Conservation (phyloP, 2,113 vertebrate species). For the Ahaetulla prasina region DNA sequence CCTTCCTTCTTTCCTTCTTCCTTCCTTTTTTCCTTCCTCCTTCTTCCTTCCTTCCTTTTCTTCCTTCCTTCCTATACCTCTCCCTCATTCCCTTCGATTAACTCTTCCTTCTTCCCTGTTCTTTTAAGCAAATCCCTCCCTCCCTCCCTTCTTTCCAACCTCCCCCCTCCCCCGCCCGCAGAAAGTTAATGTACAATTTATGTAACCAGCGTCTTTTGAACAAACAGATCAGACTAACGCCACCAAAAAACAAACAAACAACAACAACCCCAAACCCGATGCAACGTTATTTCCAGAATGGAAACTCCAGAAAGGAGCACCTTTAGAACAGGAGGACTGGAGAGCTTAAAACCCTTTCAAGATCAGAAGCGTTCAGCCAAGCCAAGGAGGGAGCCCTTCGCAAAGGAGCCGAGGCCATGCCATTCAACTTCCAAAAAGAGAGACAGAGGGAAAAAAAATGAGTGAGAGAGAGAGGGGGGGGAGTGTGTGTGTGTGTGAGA, state of each 20-base stretch:
- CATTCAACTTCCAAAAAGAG: not conserved
- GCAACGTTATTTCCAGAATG: not conserved
- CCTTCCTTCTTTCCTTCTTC: no score
- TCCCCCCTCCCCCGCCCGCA: no score
- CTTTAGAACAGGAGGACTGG: not conserved
- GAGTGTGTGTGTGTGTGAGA: no score
- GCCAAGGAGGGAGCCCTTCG: not conserved
- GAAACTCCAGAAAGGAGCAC: no score
- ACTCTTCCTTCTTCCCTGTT: no score
- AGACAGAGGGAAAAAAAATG: not conserved
- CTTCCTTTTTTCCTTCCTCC: no score
- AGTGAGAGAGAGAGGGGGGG: not conserved
- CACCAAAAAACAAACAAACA: no score
- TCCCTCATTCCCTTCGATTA: no score
- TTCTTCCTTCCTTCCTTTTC: no score
- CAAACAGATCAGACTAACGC: not conserved
- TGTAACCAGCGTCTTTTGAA: not conserved
- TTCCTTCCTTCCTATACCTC: no score
- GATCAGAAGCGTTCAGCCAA: not conserved
- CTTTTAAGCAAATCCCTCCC: no score
- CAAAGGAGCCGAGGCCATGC: not conserved
- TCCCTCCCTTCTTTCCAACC: no score
- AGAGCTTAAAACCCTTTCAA: not conserved
- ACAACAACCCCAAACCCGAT: fast-evolving
- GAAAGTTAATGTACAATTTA: not conserved